phyloP scores from a whole-genome alignment of 1,140 invertebrate species.

The Procambarus clarkii region DNA sequence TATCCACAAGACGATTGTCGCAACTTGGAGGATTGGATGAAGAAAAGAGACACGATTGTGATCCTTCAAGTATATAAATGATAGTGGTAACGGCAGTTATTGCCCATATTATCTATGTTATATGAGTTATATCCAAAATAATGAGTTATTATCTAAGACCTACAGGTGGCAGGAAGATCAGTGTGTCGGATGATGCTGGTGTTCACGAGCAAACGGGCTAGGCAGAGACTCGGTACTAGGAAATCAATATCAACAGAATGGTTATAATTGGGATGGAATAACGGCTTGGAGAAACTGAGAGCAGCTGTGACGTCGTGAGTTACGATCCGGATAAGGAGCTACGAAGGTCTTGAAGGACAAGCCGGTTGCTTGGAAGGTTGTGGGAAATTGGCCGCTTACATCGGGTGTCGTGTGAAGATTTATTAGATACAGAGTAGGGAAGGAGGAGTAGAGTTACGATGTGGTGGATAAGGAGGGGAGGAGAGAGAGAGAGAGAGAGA shows the following conservation, averaged over 20 bases:
- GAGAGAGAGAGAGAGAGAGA: constrained; percentile 1
- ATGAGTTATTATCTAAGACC: background rate
- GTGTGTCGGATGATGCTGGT: too few relatives aligned
- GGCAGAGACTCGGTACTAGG: background rate
- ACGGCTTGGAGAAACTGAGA: background rate
- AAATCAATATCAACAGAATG: too few relatives aligned
- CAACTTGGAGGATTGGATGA: too few relatives aligned
- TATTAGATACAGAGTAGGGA: constrained; percentile 46
- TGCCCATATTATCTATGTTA: too few relatives aligned
- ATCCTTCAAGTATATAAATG: too few relatives aligned
- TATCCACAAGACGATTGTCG: too few relatives aligned
- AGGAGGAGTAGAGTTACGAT: constrained; percentile 45
- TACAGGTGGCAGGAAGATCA: background rate
- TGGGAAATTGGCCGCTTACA: constrained; percentile 61
- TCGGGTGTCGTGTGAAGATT: constrained; percentile 54
- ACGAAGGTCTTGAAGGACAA: constrained; percentile 40
- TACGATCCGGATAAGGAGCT: constrained; percentile 35
- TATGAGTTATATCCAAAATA: too few relatives aligned
- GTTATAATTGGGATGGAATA: background rate
- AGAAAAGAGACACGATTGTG: too few relatives aligned
- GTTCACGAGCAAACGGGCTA: background rate
- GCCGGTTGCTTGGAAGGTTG: constrained; percentile 54
- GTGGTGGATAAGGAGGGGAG: background rate
- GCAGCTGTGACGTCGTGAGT: constrained; percentile 16
- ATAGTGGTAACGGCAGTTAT: too few relatives aligned